Base-by-base conservation (phyloP, 2,888 invertebrate species). In the Thecophora atra region DNA sequence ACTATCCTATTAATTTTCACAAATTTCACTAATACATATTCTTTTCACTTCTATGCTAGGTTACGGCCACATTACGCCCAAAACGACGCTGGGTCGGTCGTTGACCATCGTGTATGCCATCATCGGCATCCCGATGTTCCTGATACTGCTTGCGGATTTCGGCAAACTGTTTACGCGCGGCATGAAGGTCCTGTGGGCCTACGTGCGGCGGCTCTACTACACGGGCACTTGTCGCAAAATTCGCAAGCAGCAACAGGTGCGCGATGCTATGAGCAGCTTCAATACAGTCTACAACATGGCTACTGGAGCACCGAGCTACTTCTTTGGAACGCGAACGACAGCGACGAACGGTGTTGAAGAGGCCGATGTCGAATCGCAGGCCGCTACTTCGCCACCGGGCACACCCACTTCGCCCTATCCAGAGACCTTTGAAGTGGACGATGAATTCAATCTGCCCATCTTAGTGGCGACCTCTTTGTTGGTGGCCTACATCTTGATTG, bases 61-160 rank as follows among this genome's bases (percentile, higher is more conserved):
- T 81, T 99, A 99, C 88, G 98, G 99, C 74, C 97, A 99, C 86
- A 95, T 99, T 80, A 93, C 94, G 64, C 98, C 99, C 0, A 93
- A 93, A 78, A 99, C 99, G 15, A 90, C 88, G 7, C 91, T 92
- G 15, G 99, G 98, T 11, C 90, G 94, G 75, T 91, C 93, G 0
- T 89, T 97, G 64, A 97, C 98, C 0, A 97, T 99, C 76, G 88
- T 95, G 30, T 99, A 99, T 85, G 96, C 99, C 37, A 91, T 96
- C 75, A 91, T 99, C 76, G 99, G 99, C 15, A 98, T 99, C 80
- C 99, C 99, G 0, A 89, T 99, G 80, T 97, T 99, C 87, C 89
- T 99, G 78, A 95, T 99, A 72, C 92, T 98, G 19, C 87, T 99
- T 77, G 96, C 97, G 52, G 97, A 98, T 88, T 94, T 98, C 83